Evolutionary conservation across 2,113 vertebrate species (phyloP), one percentile per base, ranked within the genome.

Genomic region (Hippoglossus stenolepis): DNA sequence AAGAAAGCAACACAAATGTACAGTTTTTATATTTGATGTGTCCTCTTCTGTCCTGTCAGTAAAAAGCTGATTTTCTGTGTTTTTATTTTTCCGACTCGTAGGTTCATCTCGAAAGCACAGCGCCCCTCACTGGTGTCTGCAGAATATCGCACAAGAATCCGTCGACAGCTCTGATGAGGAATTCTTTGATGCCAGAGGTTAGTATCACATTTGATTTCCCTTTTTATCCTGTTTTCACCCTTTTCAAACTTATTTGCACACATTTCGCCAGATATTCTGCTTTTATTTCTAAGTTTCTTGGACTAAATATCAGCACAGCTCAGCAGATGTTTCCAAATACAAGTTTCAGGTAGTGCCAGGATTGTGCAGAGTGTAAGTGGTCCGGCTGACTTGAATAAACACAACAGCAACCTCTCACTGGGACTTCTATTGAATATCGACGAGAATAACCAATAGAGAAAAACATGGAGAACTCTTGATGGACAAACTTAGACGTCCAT

Each of bases 101-200:
- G 97, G 92, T 86, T 93, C 93, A 49, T 81, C 90, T 0, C 83
- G 94, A 74, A 95, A 91, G 49, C 94, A 95, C 79, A 95, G 95
- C 72, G 87, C 94, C 47, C 40, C 95, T 75, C 96, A 95, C 74
- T 96, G 96, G 96, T 96, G 95, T 85, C 91, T 96, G 93, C 96
- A 95, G 91, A 95, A 95, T n/a, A 94, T 97, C 70, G 94, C 96
- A 23, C 94, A 95, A 3, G 96, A 98, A 85, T 97, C 97, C 0
- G 96, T 97, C 18, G 98, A 98, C 87, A 99, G 97, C 92, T 99
- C 97, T 0, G 98, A 99, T 71, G 98, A 99, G 83, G 98, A 99
- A 92, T 99, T 98, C 94, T 99, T 99, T 10, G 97, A 99, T 81
- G 98, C 98, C 0, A 94, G 96, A 96, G 98, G 98, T 98, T 87